Evolutionary conservation across 2,797 vertebrate genomes (phyloP), one percentile per base, ranked within the genome.

Genomic region (Neosalanx taihuensis): DNA sequence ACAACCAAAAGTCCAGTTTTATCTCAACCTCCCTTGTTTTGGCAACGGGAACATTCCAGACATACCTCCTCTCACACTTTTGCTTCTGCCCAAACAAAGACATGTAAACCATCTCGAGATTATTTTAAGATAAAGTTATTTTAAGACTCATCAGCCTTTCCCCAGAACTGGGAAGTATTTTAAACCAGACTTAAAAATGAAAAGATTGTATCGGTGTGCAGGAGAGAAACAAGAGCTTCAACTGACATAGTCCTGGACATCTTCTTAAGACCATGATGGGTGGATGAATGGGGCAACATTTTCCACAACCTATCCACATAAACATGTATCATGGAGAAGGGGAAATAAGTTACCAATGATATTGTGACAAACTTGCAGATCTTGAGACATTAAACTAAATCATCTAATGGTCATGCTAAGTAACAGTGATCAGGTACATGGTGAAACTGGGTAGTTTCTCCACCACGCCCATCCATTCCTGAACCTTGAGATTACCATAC

Each of bases 1-100:
- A 10, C n/a, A 20, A 23, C 56, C 56, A 12, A 64, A 64, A 41
- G 3, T 4, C 2, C 17, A 64, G n/a, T 26, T 26, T 65, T 41
- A 10, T 17, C 26, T 9, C 20, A 23, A 30, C 46, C 41, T 56
- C 80, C 72, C 31, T 51, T 78, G 53, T 72, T 46, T 69, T 60
- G 69, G 74, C 73, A 78, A 77, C 29, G 67, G 62, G 20, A 56
- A 56, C 74, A 77, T 81, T 79, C 74, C 37, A 77, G 15, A 69
- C 73, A 67, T 78, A 58, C 63, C 66, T 74, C 29, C 51, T 70
- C 75, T 72, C 70, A 51, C 46, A 62, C 69, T 74, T 61, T 1
- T 51, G 65, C 57, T 64, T 49, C 35, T 31, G 64, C 31, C 23
- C 6, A 18, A 70, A 31, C 17, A 71, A 18, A 1, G 13, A 5